A percentile compares a stretch with the other conserved stretches of the same genome.
Evolutionary conservation across 1,140 invertebrate genomes (phyloP).

Genomic region (Drosophila virilis): DNA sequence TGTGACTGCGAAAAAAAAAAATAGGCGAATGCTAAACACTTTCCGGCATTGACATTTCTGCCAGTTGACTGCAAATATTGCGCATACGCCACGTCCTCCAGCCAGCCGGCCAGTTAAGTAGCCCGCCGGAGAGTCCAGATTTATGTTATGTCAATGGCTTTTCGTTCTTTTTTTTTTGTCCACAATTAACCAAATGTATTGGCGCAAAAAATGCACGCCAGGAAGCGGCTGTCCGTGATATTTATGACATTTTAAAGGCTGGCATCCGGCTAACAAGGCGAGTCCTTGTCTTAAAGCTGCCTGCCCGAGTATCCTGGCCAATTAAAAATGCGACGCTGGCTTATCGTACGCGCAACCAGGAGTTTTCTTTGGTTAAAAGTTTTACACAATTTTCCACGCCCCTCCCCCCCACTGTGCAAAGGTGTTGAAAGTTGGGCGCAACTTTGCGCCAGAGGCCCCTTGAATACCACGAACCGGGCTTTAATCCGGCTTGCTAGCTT

Average conservation of each 20-base stretch:
- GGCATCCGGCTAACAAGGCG: constrained; percentile 36
- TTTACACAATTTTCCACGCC: constrained; percentile 53
- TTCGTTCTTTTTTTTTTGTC: constrained; percentile 6
- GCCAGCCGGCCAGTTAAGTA: constrained; percentile 18
- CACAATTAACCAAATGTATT: constrained; percentile 54
- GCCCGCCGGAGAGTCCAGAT: constrained; percentile 35
- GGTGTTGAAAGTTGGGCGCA: constrained; percentile 71
- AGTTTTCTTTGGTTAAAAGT: constrained; percentile 58
- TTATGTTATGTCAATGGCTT: constrained; percentile 58
- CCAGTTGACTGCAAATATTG: constrained; percentile 57
- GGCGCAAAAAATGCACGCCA: constrained; percentile 16
- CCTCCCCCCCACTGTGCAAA: constrained; percentile 24
- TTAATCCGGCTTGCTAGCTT: constrained; percentile 66
- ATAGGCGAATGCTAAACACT: constrained; percentile 67
- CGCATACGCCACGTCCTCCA: constrained; percentile 66
- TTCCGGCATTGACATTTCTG: constrained; percentile 79
- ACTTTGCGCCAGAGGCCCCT: constrained; percentile 56
- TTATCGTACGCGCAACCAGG: constrained; percentile 70
- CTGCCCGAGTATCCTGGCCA: constrained; percentile 11
- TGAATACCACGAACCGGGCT: constrained; percentile 27
- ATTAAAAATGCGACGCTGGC: constrained; percentile 75
- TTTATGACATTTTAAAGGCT: constrained; percentile 74
- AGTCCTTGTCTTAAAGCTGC: constrained; percentile 33
- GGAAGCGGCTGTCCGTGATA: constrained; percentile 60
- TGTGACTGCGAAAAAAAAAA: constrained; percentile 8